Percentiles rank a stretch among this genome's conserved stretches.
These are phyloP conservation scores for Larimichthys crocea DNA, from an alignment of 2,113 vertebrate genomes.

Conservation along the genomic window DNA sequence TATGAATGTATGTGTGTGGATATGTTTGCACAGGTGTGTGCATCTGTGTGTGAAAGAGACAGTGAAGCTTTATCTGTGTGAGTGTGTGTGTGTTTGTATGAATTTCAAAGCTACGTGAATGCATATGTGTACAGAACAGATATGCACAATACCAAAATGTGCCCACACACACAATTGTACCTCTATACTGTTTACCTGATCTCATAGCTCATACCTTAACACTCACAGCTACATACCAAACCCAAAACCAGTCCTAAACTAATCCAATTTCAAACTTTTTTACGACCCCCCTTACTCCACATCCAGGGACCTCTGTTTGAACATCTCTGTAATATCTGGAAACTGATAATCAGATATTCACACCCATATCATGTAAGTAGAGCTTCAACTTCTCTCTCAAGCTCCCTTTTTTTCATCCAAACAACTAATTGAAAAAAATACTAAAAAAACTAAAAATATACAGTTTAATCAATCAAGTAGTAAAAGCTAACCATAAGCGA, in stretches of 20 bases:
- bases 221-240: neutral
- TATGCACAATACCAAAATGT: constrained; percentile 16
- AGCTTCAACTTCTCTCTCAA: neutral
- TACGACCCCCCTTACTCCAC: neutral
- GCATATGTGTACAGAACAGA: neutral
- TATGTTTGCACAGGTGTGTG: constrained; percentile 38
- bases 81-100: constrained; percentile 11
- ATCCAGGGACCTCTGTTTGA: neutral
- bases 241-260: neutral
- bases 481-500: neutral
- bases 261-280: neutral
- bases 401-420: neutral
- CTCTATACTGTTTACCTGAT: constrained; percentile 3
- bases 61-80: constrained; percentile 17
- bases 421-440: neutral
- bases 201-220: neutral
- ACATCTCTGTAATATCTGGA: neutral
- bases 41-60: constrained; percentile 18
- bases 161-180: constrained; percentile 1
- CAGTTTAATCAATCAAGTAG: neutral
- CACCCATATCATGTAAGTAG: neutral
- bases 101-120: constrained; percentile 36
- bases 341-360: neutral
- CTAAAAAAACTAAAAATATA: neutral
- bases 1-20: constrained; percentile 15